Conservation (phyloP, 2,797 vertebrate species). For the Gymnothorax reevesii region DNA sequence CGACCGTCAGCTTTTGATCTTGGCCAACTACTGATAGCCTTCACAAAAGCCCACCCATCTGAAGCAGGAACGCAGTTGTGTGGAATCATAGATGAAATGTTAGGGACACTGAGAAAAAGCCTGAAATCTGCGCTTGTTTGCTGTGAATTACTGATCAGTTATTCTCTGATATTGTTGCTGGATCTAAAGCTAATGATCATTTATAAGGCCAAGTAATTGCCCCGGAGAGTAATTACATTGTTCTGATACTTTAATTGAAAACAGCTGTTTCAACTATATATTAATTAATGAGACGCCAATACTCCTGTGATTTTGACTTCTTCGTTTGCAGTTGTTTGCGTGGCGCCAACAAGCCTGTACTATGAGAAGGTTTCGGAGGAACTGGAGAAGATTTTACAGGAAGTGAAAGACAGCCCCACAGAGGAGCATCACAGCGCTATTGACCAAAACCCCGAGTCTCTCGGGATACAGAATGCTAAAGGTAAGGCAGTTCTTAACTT, state of each 20-base stretch:
- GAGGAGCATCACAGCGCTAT: conserved; percentile 52
- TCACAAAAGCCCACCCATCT: too few species aligned
- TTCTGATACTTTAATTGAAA: conserved; percentile 32
- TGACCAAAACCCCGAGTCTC: conserved; percentile 5
- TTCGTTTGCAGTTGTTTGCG: conserved; percentile 52
- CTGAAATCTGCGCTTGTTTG: background rate
- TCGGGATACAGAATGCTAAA: background rate
- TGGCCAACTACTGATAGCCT: too few species aligned
- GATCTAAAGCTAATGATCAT: background rate
- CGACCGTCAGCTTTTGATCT: too few species aligned
- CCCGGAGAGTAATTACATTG: conserved; percentile 21
- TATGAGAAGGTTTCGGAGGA: conserved; percentile 77
- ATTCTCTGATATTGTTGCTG: background rate
- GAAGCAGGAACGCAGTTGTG: too few species aligned
- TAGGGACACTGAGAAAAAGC: too few species aligned
- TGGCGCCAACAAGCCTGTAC: conserved; percentile 63
- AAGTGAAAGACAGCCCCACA: conserved; percentile 67
- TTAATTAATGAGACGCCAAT: background rate
- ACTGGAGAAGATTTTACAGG: conserved; percentile 73
- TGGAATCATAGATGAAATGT: too few species aligned
- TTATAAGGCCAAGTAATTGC: background rate
- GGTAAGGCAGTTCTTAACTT: background rate
- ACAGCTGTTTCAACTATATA: background rate
- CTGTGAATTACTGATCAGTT: background rate
- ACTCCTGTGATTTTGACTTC: background rate